Base-by-base conservation (phyloP, 2,113 vertebrate species). In the Poeciliopsis prolifica region DNA sequence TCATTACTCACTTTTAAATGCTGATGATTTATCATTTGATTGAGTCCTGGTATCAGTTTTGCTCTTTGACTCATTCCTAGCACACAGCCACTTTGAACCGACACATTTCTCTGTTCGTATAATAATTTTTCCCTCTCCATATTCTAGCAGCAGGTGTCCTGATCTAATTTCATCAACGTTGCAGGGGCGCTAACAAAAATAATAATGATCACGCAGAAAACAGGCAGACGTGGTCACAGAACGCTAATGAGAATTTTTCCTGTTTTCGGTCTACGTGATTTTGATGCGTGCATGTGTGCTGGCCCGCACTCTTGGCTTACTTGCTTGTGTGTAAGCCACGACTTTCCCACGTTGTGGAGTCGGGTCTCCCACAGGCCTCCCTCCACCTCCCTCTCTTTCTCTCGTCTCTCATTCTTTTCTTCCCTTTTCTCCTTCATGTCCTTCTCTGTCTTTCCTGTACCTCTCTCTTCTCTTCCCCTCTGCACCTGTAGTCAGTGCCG, bases 321-420 rank as follows among this genome's bases (percentile, higher is more conserved):
- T 82, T 40, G 29, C 87, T 85, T 88, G 89, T 90, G 90, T 91
- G 87, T 87, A 86, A 91, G 91, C 84, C 84, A 87, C 90, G 75
- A 91, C 92, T 95, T 95, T 95, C 94, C 94, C 93, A 95, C 93
- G 87, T 92, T 91, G 86, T 82, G 77, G 79, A 88, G 70, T 79
- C 71, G 86, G 85, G 81, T 88, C 92, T 91, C 90, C 87, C 90
- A 89, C 86, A 82, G 86, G 83, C 81, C 89, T 86, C 86, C 75
- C 83, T 81, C 83, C 74, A 65, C 65, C 72, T 85, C 86, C 35
- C 76, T 58, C 65, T 66, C 78, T 80, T 62, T 67, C 48, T 28
- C 75, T 67, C 51, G 5, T 30, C 40, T 68, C 65, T 58, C 72
- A 66, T 51, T 81, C 44, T 40, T 51, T 82, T 28, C 48, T 63